These are phyloP conservation scores for Gyps fulvus DNA, from an alignment of 2,113 vertebrate species.

Conservation along the genomic window DNA sequence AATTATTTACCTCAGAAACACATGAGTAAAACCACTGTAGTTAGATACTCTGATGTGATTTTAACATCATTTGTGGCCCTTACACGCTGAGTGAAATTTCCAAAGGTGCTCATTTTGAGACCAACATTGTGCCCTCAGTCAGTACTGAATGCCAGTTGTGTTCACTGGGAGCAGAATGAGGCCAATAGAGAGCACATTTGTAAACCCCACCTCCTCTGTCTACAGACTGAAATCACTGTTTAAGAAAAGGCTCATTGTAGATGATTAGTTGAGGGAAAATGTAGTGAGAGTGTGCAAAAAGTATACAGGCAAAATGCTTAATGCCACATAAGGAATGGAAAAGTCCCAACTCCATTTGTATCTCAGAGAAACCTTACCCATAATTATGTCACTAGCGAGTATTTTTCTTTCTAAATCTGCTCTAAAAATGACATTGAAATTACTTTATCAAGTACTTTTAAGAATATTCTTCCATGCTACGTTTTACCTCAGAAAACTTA, in stretches of 20 bases:
- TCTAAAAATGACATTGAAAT: background rate
- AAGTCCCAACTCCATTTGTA: background rate
- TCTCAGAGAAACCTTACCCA: background rate
- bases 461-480: background rate
- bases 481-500: background rate
- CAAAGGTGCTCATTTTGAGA: background rate
- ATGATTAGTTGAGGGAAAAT: background rate
- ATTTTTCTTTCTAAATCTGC: background rate
- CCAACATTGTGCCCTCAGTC: background rate
- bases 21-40: background rate
- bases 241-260: slow-evolving; percentile 2
- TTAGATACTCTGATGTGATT: background rate
- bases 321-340: background rate
- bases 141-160: background rate
- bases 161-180: background rate
- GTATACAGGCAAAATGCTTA: background rate
- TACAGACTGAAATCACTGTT: background rate
- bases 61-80: background rate
- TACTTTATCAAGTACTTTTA: background rate
- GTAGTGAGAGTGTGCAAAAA: background rate
- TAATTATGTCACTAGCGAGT: background rate
- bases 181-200: background rate
- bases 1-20: background rate
- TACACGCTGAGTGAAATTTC: background rate
- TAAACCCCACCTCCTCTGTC: background rate